A percentile compares a stretch with the other conserved stretches of the same genome.
phyloP scores from a whole-genome alignment of 2,797 vertebrate genomes.

The Uromys caudimaculatus region DNA sequence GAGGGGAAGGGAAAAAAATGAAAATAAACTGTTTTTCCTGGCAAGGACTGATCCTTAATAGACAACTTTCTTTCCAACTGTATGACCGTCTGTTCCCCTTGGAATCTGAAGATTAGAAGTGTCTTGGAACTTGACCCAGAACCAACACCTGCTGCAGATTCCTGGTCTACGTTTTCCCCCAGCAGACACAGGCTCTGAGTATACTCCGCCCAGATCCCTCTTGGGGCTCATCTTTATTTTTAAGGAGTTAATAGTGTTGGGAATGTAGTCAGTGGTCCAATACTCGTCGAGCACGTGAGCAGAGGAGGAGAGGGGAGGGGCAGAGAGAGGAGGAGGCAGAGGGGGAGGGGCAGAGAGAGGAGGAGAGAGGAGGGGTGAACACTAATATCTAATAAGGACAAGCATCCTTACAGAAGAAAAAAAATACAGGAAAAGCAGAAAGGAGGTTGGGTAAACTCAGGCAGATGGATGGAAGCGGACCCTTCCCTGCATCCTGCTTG shows the following conservation, averaged over 20 bases:
- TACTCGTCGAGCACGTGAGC: neutral
- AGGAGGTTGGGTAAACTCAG: neutral
- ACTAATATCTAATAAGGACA: neutral
- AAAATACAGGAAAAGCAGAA: neutral
- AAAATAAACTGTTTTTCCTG: constrained; percentile 7
- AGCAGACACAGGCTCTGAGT: neutral
- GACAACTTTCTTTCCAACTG: constrained; percentile 15
- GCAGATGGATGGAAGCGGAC: neutral
- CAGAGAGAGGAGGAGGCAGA: no score
- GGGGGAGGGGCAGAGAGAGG: neutral
- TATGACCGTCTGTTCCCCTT: neutral
- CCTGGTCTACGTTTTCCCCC: neutral
- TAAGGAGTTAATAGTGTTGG: neutral
- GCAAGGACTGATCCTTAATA: neutral
- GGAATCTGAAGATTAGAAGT: neutral
- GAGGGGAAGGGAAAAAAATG: neutral
- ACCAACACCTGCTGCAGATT: constrained; percentile 47
- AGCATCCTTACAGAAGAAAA: neutral
- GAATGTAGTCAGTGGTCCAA: neutral
- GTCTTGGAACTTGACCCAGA: constrained; percentile 11
- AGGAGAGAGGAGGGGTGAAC: no score
- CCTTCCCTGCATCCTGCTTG: neutral
- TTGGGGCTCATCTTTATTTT: neutral
- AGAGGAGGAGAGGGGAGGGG: neutral
- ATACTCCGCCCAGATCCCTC: neutral